Evolutionary conservation across 2,797 vertebrate genomes (phyloP), one percentile per base, ranked within the genome.

Genomic region (Pseudochaenichthys georgianus): DNA sequence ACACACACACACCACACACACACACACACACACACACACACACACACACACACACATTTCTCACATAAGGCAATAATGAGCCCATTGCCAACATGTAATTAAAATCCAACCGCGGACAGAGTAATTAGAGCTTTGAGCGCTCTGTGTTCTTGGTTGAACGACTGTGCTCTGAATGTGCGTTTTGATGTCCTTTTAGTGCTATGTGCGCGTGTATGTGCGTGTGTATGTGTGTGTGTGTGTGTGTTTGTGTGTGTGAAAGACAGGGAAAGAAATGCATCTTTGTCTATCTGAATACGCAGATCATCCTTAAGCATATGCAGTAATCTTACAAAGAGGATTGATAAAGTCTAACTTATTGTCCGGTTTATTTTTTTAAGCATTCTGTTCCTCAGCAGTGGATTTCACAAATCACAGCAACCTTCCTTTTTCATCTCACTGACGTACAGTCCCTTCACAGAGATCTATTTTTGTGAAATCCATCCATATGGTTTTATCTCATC

Each of bases 81-180:
- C 57, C 61, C 69, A 70, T 54, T 73, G 74, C 64, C 75, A 85
- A 79, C 60, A 74, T 79, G 60, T 85, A 87, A 90, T 92, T 88
- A 79, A 89, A 89, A 92, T 87, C 79, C 66, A 80, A 61, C 63
- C 77, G 62, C 59, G 73, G 82, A 84, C 77, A 73, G 62, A 73
- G 55, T 89, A 90, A 91, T 90, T 89, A 84, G 67, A 58, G 73
- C 86, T 78, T 53, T 57, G 38, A 71, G 66, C 9, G 5, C 42
- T 77, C 13, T 58, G 64, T 66, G 59, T 81, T 86, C 73, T 73
- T 64, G 43, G 51, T 75, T 60, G 75, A 80, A 73, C 65, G 67
- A 75, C 46, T 70, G 71, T 6, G 41, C 46, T 65, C 51, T 66
- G 77, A 69, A 31, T 46, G 28, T 54, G 34, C 9, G 2, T 75